Base-by-base conservation (phyloP, 2,888 invertebrate genomes). In the Punctoribates punctum region DNA sequence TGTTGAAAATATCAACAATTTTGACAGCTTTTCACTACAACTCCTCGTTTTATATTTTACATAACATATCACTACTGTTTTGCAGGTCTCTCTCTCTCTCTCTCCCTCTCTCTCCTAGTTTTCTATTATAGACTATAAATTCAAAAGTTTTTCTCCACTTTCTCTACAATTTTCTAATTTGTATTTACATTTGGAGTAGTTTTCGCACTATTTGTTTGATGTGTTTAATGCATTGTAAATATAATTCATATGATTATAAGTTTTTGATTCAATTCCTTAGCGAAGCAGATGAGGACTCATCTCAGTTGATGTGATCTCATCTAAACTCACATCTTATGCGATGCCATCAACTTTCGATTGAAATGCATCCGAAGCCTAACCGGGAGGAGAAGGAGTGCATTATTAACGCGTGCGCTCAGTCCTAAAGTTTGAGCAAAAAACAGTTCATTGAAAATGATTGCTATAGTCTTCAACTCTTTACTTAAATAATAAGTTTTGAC, bases 171-270 rank as follows among this genome's bases (percentile, higher is more conserved):
- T n/a, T 57, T 57, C 57, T 57, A 57, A 57, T 38, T 67, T 67
- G 20, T 67, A 67, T 67, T 67, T 67, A 67, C 38, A 38, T 15
- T 67, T 38, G 9, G 29, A 67, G 38, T 67, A 67, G 29, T 67
- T 27, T 15, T 67, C 67, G 67, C 67, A 67, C 38, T 67, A 38
- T 67, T 67, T 67, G 67, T 67, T 67, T 67, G 67, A 67, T 67
- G 67, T 38, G 67, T 38, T 67, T 67, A 67, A 67, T 67, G 67
- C 38, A 34, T 38, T 67, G 67, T 67, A 34, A 60, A 67, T 67
- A 67, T 67, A 67, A 67, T 67, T 67, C n/a, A 67, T 67, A 38
- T 67, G 67, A 67, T 67, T 67, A 67, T 67, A 67, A 67, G 67
- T 38, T 8, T 67, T 67, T 67, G 38, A 38, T 29, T 67, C 27